phyloP scores from a whole-genome alignment of 2,888 invertebrate species.

The Andrena marginata region DNA sequence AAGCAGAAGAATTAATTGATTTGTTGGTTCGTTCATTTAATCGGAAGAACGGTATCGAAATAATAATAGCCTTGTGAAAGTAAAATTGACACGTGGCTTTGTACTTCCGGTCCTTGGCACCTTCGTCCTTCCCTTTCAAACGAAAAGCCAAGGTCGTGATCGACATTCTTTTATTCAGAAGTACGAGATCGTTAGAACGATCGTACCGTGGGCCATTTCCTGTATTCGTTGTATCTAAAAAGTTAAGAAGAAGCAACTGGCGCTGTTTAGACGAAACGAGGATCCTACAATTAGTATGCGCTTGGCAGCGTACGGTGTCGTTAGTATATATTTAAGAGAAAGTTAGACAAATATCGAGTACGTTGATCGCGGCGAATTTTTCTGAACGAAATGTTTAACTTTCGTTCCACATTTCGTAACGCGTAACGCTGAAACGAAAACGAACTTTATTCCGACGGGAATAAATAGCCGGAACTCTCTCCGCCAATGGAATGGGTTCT shows the following conservation, averaged over 20 bases:
- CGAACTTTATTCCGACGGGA: constrained; percentile 25
- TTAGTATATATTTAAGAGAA: constrained; percentile 10
- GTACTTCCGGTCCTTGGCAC: constrained; percentile 53
- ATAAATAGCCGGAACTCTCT: constrained; percentile 20
- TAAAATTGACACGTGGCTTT: constrained; percentile 58
- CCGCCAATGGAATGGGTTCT: constrained; percentile 10
- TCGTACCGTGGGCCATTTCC: background rate
- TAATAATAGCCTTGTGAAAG: constrained; percentile 55
- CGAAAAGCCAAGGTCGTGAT: constrained; percentile 36
- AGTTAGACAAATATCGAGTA: constrained; percentile 17
- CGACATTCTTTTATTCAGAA: background rate
- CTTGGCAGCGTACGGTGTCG: background rate
- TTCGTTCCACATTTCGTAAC: constrained; percentile 37
- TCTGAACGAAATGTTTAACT: constrained; percentile 12
- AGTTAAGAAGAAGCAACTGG: background rate
- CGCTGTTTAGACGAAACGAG: background rate
- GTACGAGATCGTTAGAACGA: background rate
- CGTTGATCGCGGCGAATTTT: constrained; percentile 11
- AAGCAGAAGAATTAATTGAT: constrained; percentile 8
- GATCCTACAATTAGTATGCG: background rate
- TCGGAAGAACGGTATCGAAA: background rate
- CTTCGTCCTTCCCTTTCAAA: constrained; percentile 25
- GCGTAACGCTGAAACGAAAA: constrained; percentile 40
- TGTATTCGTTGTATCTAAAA: background rate
- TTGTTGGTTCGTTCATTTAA: constrained; percentile 22